Base-by-base conservation (phyloP, 2,113 vertebrate species). In the Gadus chalcogrammus region DNA sequence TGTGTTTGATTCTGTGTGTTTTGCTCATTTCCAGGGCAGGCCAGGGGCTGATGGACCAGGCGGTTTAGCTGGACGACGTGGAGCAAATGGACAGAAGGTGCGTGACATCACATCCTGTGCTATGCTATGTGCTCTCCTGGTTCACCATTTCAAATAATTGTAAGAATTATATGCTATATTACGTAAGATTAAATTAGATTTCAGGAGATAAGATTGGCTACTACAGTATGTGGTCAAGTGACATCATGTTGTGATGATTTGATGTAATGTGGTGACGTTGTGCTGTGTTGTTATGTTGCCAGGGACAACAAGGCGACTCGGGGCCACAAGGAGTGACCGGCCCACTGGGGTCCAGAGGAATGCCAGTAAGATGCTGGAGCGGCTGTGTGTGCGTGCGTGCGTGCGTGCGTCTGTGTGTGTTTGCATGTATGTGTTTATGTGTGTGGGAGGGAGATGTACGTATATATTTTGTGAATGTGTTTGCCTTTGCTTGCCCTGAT, bases 281-380 rank as follows among this genome's bases (percentile, higher is more conserved):
- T 48, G 5, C 69, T 71, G 20, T 84, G 60, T 62, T 27, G 22
- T 28, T 68, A 48, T 48, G 42, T 35, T 69, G 85, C 3, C 75
- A 97, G 95, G 94, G 95, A 67, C 94, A 95, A 70, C 71, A 77
- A 64, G 94, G 95, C 74, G 91, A 90, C 15, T 17, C 67, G 3
- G 94, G 94, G 64, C 77, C 24, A 15, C 84, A 81, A 67, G 95
- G 95, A 4, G 27, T 4, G 1, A 4, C 0, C n/a, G 94, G 95
- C 72, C 65, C 72, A 3, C 24, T 7, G 60, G 96, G 95, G 68
- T 27, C 62, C 1, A 88, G 92, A 85, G 95, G 96, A 58, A 48
- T 77, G 31, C 83, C 90, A 69, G 95, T 97, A 48, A 48, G 42
- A 48, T 48, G 42, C 42, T 9, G 8, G 8, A 48, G 42, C 9